A percentile compares a stretch with the other conserved stretches of the same genome.
phyloP scores from a whole-genome alignment of 1,140 invertebrate species.

The Bacillus rossius region DNA sequence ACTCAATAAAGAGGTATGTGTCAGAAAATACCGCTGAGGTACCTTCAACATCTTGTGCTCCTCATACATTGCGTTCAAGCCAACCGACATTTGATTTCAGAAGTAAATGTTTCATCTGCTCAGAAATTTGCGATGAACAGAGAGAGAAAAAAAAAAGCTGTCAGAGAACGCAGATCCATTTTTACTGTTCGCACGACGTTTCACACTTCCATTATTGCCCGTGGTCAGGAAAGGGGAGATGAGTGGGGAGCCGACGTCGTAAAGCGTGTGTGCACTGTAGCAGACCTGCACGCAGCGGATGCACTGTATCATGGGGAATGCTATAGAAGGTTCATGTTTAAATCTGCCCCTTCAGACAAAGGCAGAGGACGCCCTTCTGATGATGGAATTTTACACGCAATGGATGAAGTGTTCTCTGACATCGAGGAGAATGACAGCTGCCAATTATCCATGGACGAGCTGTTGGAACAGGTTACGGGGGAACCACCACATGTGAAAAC shows the following conservation, averaged over 20 bases:
- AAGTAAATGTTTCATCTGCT: no score
- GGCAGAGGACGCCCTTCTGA: background rate
- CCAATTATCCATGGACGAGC: background rate
- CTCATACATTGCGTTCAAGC: no score
- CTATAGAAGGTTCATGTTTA: background rate
- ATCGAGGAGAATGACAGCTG: conserved; percentile 1
- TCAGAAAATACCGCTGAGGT: no score
- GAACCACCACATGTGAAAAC: background rate
- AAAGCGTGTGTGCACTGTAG: background rate
- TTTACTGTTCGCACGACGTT: no score
- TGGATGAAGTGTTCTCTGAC: background rate
- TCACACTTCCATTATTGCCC: no score
- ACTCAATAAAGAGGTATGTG: no score
- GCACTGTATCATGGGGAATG: background rate
- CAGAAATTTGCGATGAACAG: no score
- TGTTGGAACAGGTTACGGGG: background rate
- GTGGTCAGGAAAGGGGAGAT: background rate
- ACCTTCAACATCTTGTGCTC: no score
- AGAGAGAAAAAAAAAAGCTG: no score
- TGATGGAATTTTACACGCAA: background rate
- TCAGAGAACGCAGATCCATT: no score
- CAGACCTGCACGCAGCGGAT: background rate
- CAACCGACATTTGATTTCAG: no score
- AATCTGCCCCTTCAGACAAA: background rate
- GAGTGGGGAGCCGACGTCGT: background rate